Percentiles rank a stretch among this genome's conserved stretches.
phyloP scores from a whole-genome alignment of 1,140 invertebrate species.

The Drosophila nasuta region DNA sequence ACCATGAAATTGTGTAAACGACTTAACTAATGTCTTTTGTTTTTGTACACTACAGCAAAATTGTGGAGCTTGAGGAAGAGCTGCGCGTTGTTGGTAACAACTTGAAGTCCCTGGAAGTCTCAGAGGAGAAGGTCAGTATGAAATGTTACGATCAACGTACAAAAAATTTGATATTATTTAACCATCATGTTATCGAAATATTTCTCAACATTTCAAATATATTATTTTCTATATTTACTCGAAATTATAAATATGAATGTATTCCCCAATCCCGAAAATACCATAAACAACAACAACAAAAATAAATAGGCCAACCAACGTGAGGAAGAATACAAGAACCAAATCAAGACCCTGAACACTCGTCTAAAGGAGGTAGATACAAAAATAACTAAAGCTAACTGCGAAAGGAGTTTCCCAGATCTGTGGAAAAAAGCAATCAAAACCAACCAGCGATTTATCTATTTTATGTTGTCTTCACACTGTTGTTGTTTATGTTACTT shows the following conservation, averaged over 20 bases:
- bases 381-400: conserved; percentile 25
- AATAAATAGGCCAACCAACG: conserved; percentile 97
- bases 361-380: conserved; percentile 97
- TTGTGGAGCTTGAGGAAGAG: conserved; percentile 99
- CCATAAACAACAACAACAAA: conserved; percentile 70
- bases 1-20: conserved; percentile 29
- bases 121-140: conserved; percentile 98
- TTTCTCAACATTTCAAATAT: conserved; percentile 9
- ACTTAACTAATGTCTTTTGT: conserved; percentile 20
- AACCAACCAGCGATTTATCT: conserved; percentile 59
- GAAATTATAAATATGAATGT: conserved; percentile 43
- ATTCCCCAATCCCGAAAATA: conserved; percentile 30
- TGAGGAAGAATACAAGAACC: conserved; percentile 99
- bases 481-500: conserved; percentile 76
- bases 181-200: conserved; percentile 13
- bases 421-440: conserved; percentile 53
- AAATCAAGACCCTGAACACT: conserved; percentile 99
- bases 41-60: conserved; percentile 93
- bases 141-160: conserved; percentile 24
- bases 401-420: conserved; percentile 68
- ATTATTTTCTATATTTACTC: conserved; percentile 30
- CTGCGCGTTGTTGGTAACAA: conserved; percentile 99
- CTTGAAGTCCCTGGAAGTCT: conserved; percentile 99
- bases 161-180: not conserved
- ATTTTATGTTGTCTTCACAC: conserved; percentile 26